These are phyloP conservation scores for Epicampocera succincta DNA, from an alignment of 2,888 invertebrate species.

Conservation along the genomic window DNA sequence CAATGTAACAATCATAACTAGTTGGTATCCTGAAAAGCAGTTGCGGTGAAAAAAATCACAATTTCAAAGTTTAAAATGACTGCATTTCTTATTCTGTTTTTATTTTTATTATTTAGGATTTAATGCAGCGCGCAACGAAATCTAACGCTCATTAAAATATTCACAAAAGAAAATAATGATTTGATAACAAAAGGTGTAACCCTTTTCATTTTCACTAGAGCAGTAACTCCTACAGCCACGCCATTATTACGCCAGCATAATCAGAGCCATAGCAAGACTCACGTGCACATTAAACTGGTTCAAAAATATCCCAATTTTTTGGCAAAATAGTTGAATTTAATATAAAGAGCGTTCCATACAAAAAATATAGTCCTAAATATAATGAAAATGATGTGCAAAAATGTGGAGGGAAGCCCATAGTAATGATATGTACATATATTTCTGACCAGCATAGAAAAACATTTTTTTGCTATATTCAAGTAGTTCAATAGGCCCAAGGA, in stretches of 20 bases:
- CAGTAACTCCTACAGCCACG: slow-evolving; percentile 15
- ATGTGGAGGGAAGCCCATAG: too few species aligned
- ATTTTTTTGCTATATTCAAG: too few species aligned
- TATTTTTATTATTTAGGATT: not conserved
- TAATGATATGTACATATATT: too few species aligned
- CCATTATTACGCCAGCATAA: slow-evolving; percentile 16
- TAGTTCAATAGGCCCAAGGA: too few species aligned
- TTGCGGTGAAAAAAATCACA: slow-evolving; percentile 5
- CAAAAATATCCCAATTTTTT: too few species aligned
- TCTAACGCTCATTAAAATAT: slow-evolving; percentile 66
- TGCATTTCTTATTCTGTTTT: slow-evolving; percentile 46
- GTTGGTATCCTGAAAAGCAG: slow-evolving; percentile 59
- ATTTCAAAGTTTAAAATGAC: slow-evolving; percentile 50
- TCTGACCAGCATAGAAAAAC: too few species aligned
- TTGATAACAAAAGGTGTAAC: slow-evolving; percentile 66
- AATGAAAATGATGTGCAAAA: too few species aligned
- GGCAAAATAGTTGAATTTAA: too few species aligned
- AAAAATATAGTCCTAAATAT: too few species aligned
- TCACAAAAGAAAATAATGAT: slow-evolving; percentile 59
- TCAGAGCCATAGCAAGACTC: slow-evolving; percentile 9
- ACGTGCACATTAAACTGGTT: slow-evolving; percentile 17
- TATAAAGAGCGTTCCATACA: too few species aligned
- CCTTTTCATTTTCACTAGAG: slow-evolving; percentile 62
- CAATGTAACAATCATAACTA: slow-evolving; percentile 65
- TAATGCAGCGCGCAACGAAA: slow-evolving; percentile 45